Percentiles rank a stretch among this genome's conserved stretches.
These are phyloP conservation scores for Menura novaehollandiae DNA, from an alignment of 2,113 vertebrate genomes.

Conservation along the genomic window DNA sequence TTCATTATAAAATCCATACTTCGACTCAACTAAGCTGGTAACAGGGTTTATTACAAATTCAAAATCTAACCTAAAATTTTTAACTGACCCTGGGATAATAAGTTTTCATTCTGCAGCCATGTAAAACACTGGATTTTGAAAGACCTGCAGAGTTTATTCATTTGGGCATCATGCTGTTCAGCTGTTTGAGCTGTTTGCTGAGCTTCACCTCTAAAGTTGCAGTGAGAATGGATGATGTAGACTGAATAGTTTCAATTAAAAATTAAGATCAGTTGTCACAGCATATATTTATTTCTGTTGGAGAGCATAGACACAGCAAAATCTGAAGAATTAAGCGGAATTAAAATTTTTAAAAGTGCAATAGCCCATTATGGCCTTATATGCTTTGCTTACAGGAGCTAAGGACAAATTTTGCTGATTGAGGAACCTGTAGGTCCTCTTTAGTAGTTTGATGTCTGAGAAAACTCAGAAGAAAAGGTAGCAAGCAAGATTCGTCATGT, in stretches of 20 bases:
- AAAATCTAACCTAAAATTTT: not conserved
- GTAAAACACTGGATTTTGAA: not conserved
- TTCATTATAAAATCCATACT: slow-evolving; percentile 19
- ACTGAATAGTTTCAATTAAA: not conserved
- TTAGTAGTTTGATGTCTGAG: not conserved
- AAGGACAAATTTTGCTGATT: not conserved
- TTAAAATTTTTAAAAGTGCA: not conserved
- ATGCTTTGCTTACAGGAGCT: not conserved
- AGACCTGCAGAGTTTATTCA: not conserved
- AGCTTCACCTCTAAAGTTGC: not conserved
- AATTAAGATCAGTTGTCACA: not conserved
- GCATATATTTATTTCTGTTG: not conserved
- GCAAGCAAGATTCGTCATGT: not conserved
- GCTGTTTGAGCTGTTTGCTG: not conserved
- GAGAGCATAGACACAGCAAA: not conserved
- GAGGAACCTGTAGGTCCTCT: not conserved
- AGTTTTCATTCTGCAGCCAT: not conserved
- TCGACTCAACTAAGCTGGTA: not conserved
- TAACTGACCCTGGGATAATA: not conserved
- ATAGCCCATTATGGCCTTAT: not conserved
- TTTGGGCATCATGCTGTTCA: not conserved
- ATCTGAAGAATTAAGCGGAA: not conserved
- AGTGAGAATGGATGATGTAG: not conserved
- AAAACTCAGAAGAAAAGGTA: not conserved
- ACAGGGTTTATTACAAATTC: not conserved